Base-by-base conservation (phyloP, 1,140 invertebrate genomes). In the Melanaphis sacchari region DNA sequence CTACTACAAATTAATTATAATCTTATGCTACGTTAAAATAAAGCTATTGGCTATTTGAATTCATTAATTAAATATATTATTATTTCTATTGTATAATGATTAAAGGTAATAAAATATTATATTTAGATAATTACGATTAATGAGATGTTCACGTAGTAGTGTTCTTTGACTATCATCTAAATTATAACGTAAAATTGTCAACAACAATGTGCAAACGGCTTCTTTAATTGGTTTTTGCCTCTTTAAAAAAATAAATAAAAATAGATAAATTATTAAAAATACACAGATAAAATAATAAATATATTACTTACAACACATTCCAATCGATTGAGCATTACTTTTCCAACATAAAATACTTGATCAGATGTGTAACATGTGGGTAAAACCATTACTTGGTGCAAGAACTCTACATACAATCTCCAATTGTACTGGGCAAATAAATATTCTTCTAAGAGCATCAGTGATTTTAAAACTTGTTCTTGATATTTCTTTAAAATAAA, bases 391-490 rank as follows among this genome's bases (percentile, higher is more conserved):
- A 93, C 18, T 46, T 93, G 91, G 36, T 93, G 91, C 11, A 93
- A 93, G 41, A 93, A 93, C 84, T 93, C 91, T 41, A 36, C 46
- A n/a, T 93, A 93, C 18, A 93, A 52, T 41, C 91, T 93, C 91
- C 91, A 93, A 8, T 93, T 93, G 46, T 93, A 93, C 6, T 93
- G 91, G 0, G 46, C 22, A 84, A 31, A 84, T 15, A 93, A 82
- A 85, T 54, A 93, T 84, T 93, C 91, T 93, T 93, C 91, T 41
- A 93, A 84, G 41, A 52, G 81, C 91, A 93, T 93, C 38, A 93
- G 40, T 52, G 91, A 93, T 84, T 93, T 93, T 40, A 93, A 93
- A 40, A 93, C 91, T 93, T 93, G 91, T 85, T 93, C 91, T 93
- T 93, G 91, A 41, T 93, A 93, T 93, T 93, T 93, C 91, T 93